Base-by-base conservation (phyloP, 2,888 invertebrate species). In the Thyatira batis region DNA sequence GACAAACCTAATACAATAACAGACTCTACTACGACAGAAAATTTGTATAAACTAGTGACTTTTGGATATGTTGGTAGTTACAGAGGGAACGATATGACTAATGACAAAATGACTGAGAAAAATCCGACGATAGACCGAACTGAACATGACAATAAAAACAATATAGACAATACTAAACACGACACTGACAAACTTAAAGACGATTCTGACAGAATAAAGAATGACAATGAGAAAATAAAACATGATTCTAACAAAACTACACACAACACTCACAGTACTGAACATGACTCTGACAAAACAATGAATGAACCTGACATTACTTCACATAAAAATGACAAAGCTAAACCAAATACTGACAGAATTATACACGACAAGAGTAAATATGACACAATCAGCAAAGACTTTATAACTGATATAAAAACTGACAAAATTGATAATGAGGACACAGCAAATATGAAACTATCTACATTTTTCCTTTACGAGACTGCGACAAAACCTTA, bases 31-130 rank as follows among this genome's bases (percentile, higher is more conserved):
- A 85, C 90, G 3, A 91, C 90, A 57, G 85, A 87, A 63, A 87
- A 88, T 63, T 67, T 84, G 45, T 87, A 89, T 62, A 92, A 89
- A 80, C 77, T 92, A 52, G 82, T 91, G 51, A 92, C 92, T 60
- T 92, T 92, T 63, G 87, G 91, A 21, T 92, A 92, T 57, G 85
- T 92, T 62, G 92, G 92, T 8, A 92, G 84, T 53, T 92, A 91
- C 61, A 90, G 76, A 80, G 87, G 88, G 27, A 69, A 71, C 59
- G 70, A 66, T 53, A 61, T 65, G 20, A 66, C 60, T 50, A 67
- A 63, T 49, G 27, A 67, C 62, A n/a, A 60, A 64, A 49, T 2
- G 43, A 44, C 43, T 6, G 8, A 8, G 8, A n/a, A 17, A 25
- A 46, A 20, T 20, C 9, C 6, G n/a, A n/a, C n/a, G 4, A 13